Base-by-base conservation (phyloP, 2,113 vertebrate genomes). In the Grantiella picta region DNA sequence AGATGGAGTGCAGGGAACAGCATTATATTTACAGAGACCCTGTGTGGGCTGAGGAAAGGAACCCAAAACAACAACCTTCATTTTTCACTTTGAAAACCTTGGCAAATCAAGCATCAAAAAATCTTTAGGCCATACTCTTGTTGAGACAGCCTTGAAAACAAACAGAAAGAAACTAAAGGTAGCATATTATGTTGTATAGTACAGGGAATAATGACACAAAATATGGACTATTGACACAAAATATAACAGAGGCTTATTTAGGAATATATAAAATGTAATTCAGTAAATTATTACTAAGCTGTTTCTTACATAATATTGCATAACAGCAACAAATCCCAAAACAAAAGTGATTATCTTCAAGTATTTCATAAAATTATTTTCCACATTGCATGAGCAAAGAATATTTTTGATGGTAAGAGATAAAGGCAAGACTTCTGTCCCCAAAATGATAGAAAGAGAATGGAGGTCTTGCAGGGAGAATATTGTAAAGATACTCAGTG, bases 31-130 rank as follows among this genome's bases (percentile, higher is more conserved):
- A 76, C 1, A 7, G 24, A 79, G 36, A 2, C 20, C 3, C 5
- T 65, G 3, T 19, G 33, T 19, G 40, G 77, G 66, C n/a, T 75
- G 17, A 59, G 50, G 33, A 70, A 86, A 92, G 81, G 82, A 35
- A 10, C 1, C 6, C 20, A 13, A 23, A 47, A 20, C 7, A 40
- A 0, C 16, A 44, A 44, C 42, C 5, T 70, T 50, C 19, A 57
- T 49, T 91, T 69, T 95, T 72, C n/a, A 69, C 49, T 72, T 79
- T 24, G 69, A 82, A 92, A 94, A 23, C 24, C 21, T 49, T 3
- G 10, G 71, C 18, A 85, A 85, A 64, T 72, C 31, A 69, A 76
- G 57, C 6, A 4, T 11, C 15, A 60, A 38, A 80, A 87, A 54
- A 65, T n/a, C 42, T 91, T 40, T 5, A 69, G 40, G 61, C 16